Evolutionary conservation across 2,113 vertebrate genomes (phyloP).

Genomic region (Pollachius pollachius): DNA sequence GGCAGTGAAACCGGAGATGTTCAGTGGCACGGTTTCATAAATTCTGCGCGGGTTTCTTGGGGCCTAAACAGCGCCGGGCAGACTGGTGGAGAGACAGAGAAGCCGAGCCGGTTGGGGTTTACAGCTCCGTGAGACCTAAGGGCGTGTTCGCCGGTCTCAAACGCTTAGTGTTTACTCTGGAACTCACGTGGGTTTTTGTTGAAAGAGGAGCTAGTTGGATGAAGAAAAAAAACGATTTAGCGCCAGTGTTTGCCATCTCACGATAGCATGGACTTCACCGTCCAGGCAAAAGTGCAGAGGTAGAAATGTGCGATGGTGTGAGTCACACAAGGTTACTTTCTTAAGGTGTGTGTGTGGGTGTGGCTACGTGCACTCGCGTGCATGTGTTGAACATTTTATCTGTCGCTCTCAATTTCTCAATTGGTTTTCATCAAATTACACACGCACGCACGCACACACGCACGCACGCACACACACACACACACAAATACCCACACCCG

Average conservation of each 20-base stretch:
- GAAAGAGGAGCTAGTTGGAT: neutral
- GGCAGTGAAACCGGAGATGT: conserved; percentile 32
- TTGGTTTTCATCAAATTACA: too few species aligned
- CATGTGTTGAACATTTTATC: too few species aligned
- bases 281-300: neutral
- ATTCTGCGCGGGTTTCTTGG: conserved; percentile 25
- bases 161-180: neutral
- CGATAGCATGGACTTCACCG: neutral
- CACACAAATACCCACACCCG: too few species aligned
- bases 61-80: conserved; percentile 3
- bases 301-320: neutral
- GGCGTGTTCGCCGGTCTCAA: conserved; percentile 13
- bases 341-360: neutral
- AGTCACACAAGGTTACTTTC: neutral
- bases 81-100: neutral
- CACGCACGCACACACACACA: too few species aligned
- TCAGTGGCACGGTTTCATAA: conserved; percentile 14
- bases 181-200: neutral
- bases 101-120: conserved; percentile 25
- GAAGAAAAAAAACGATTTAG: too few species aligned
- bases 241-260: neutral
- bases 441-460: too few species aligned
- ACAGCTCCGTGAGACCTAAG: conserved; percentile 19
- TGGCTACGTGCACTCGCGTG: too few species aligned
- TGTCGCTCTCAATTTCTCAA: too few species aligned